These are phyloP conservation scores for Vesta saturnalis DNA, from an alignment of 2,888 invertebrate species.

Conservation along the genomic window DNA sequence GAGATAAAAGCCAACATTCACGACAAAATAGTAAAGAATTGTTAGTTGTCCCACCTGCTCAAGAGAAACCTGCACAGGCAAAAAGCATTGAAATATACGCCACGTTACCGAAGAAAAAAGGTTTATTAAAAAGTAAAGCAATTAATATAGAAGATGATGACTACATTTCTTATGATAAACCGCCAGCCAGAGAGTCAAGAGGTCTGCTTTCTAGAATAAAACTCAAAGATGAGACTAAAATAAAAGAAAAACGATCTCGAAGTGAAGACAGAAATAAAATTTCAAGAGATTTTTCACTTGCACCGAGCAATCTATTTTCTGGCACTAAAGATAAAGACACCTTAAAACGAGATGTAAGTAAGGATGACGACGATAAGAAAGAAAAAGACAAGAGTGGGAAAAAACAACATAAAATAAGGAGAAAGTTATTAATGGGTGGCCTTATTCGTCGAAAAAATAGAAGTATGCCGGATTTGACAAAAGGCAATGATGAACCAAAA, in stretches of 20 bases:
- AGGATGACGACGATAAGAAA: slow-evolving; percentile 72
- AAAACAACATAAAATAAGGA: slow-evolving; percentile 89
- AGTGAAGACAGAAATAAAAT: slow-evolving; percentile 88
- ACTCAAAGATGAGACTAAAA: slow-evolving; percentile 73
- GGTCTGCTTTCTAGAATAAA: slow-evolving; percentile 75
- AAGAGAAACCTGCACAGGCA: slow-evolving; percentile 55
- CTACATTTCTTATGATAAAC: slow-evolving; percentile 71
- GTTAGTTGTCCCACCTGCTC: slow-evolving; percentile 52
- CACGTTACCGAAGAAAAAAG: slow-evolving; percentile 88
- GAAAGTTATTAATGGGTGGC: slow-evolving; percentile 90
- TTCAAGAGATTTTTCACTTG: slow-evolving; percentile 76
- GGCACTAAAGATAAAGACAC: slow-evolving; percentile 61
- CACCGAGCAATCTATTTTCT: slow-evolving; percentile 61
- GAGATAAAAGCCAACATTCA: slow-evolving; percentile 73
- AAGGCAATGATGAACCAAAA: slow-evolving; percentile 68
- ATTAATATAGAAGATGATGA: slow-evolving; percentile 79
- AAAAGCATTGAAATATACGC: slow-evolving; percentile 91
- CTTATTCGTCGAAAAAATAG: slow-evolving; percentile 87
- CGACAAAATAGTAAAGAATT: slow-evolving; percentile 72
- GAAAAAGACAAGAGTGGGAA: slow-evolving; percentile 75
- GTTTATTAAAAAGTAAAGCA: slow-evolving; percentile 70
- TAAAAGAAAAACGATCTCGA: slow-evolving; percentile 80
- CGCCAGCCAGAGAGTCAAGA: slow-evolving; percentile 75
- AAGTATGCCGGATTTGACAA: slow-evolving; percentile 91
- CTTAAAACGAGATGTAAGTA: slow-evolving; percentile 66